Evolutionary conservation across 2,797 vertebrate genomes (phyloP).

Genomic region (Taenioides sp.): DNA sequence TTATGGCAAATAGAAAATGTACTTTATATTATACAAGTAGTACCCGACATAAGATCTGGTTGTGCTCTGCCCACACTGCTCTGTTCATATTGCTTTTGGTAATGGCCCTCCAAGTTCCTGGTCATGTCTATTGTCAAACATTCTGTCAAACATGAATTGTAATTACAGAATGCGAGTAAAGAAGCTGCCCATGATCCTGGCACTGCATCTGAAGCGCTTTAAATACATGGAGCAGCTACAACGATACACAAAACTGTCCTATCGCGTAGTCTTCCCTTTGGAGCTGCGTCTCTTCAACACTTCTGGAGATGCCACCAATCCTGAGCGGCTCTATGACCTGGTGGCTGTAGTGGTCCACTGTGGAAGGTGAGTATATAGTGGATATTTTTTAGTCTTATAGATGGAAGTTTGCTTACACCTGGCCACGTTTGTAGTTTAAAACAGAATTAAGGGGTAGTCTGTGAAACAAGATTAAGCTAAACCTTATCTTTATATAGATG

Average conservation of each 20-base stretch:
- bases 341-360: slow-evolving; percentile 98
- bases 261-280: slow-evolving; percentile 93
- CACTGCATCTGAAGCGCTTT: slow-evolving; percentile 94
- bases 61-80: not conserved
- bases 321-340: slow-evolving; percentile 96
- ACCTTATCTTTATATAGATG: not conserved
- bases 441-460: not conserved
- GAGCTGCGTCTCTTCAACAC: slow-evolving; percentile 97
- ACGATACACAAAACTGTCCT: slow-evolving; percentile 96
- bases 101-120: not conserved
- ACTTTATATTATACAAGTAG: not conserved
- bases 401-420: no score
- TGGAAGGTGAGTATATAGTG: slow-evolving; percentile 81
- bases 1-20: not conserved
- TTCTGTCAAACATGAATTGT: not conserved
- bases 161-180: slow-evolving; percentile 84
- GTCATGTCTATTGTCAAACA: not conserved
- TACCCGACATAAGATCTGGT: not conserved
- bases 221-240: slow-evolving; percentile 99
- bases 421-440: not conserved
- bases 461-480: no score
- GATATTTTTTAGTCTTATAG: no score
- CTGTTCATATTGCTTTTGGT: not conserved
- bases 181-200: slow-evolving; percentile 96
- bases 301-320: slow-evolving; percentile 89